Evolutionary conservation across 2,113 vertebrate genomes (phyloP), one percentile per base, ranked within the genome.

Genomic region (Maccullochella peelii): DNA sequence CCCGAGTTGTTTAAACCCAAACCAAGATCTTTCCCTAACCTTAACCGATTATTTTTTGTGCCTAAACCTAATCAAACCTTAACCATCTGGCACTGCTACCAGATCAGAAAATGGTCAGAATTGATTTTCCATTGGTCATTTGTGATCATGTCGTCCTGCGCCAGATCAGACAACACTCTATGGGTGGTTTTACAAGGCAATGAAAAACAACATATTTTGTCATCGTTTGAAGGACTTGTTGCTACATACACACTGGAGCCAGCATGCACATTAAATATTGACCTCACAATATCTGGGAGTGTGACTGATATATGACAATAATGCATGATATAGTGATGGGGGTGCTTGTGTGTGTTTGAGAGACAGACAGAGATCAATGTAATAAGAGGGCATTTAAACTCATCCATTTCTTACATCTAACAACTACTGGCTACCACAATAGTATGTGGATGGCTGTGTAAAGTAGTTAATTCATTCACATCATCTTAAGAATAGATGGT

Each of bases 361-460:
- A 79, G 58, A 58, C 49, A 40, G 30, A 42, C 16, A 72, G 27
- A 62, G 25, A 67, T 82, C 44, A 62, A 10, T 61, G 21, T 50
- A 63, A 82, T 33, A 67, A 47, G 18, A 49, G 49, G 63, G 66
- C 61, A 67, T 68, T 68, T n/a, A 55, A 76, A 62, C 23, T 7
- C 42, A 68, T 40, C 49, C 23, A 63, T 72, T 42, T 57, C 6
- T 49, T 47, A 68, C 11, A 42, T 8, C 36, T 36, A 44, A 67
- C 18, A 70, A 55, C 16, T 8, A 62, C 15, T 42, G 27, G 16
- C 23, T 77, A 55, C 21, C 25, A 36, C 38, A 52, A 2, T 59
- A 71, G 33, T 49, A 15, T 72, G 6, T n/a, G 50, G 23, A 59
- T 71, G 27, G 5, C 59, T 40, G 30, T 21, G 10, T 49, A 8